Base-by-base conservation (phyloP, 1,140 invertebrate species). In the Eupristina koningsbergeri region DNA sequence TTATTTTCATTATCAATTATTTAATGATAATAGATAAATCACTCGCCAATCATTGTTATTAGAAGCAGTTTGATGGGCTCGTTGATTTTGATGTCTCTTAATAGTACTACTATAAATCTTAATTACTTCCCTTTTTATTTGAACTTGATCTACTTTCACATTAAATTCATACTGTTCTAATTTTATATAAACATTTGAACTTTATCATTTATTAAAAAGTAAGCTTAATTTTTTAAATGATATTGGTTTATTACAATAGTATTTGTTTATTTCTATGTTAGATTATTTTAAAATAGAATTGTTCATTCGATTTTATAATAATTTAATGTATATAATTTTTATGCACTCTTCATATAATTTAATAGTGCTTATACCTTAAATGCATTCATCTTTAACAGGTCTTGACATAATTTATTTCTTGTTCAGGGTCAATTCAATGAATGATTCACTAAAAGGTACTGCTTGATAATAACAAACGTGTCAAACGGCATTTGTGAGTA, bases 341-440 rank as follows among this genome's bases (percentile, higher is more conserved):
- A 6, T 29, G 29, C 36, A 76, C 13, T 22, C 1, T 58, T 31
- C 11, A 76, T 9, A 15, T 15, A 75, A 75, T 75, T 34, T 77
- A 53, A 19, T 64, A 26, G 17, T 64, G 50, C 41, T n/a, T 31
- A 39, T 41, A 67, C 58, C 50, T 47, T 76, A 22, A 58, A 83
- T 79, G 34, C 50, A 83, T 78, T 78, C 31, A 83, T 83, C 67
- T 79, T 13, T 61, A 13, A 34, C 76, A 77, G 36, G 53, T 78
- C 64, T 85, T n/a, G 61, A 47, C 79, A 81, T 64, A 69, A 81
- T 71, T 80, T 50, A 75, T 84, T 80, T 67, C 53, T 50, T 45
- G 77, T 67, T 80, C 83, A 84, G 63, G 83, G 83, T 84, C 75
- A 84, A 84, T 84, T 84, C 83, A 84, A 84, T 84, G 50, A 84